Percentiles rank a stretch among this genome's conserved stretches.
Conservation (phyloP, 2,113 vertebrate species). For the Laticauda colubrina region DNA sequence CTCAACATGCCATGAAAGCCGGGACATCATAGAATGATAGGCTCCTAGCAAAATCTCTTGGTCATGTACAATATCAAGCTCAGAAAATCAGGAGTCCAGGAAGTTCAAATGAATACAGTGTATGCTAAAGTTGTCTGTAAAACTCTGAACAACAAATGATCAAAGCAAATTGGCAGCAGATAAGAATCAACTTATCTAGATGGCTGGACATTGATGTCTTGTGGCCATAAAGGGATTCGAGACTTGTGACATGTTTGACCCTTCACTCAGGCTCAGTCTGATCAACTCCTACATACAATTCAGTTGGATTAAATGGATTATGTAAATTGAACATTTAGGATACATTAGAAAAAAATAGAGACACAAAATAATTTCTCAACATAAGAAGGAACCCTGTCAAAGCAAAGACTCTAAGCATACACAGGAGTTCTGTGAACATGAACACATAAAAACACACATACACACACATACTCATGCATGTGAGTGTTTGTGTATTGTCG, state of each 20-base stretch:
- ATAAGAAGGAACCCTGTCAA: background rate
- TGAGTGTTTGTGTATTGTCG: too few relatives aligned
- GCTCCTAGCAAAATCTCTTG: background rate
- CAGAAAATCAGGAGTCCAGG: background rate
- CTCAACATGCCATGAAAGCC: background rate
- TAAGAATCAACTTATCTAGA: background rate
- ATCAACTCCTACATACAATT: background rate
- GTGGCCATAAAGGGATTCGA: background rate
- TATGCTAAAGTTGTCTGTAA: background rate
- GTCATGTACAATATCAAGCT: background rate
- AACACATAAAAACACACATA: too few relatives aligned
- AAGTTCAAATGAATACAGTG: background rate
- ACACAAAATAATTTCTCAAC: background rate
- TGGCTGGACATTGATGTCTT: background rate
- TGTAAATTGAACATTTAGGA: background rate
- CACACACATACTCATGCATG: too few relatives aligned
- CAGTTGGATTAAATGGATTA: background rate
- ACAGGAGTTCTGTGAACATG: background rate
- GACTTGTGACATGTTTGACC: background rate
- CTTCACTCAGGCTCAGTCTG: background rate
- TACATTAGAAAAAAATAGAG: background rate
- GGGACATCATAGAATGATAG: background rate
- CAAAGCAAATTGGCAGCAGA: background rate
- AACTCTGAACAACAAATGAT: background rate
- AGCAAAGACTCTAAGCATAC: background rate